Conservation (phyloP, 2,888 invertebrate species). For the Orthonevra nobilis region DNA sequence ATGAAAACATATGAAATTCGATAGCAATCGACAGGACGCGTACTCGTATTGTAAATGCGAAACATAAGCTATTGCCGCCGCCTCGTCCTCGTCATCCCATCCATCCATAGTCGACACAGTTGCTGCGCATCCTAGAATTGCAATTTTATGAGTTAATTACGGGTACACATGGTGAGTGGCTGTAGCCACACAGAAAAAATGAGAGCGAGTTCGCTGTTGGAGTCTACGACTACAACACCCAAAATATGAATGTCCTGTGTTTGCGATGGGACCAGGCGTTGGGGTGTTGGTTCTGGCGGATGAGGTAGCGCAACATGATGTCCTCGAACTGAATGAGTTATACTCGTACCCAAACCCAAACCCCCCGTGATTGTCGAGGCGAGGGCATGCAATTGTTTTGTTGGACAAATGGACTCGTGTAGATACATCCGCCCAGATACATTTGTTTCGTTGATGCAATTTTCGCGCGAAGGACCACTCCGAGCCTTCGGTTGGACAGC, state of each 20-base stretch:
- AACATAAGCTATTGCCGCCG: conserved; percentile 4
- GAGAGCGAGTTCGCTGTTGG: conserved; percentile 2
- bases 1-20: conserved; percentile 67
- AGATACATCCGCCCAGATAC: conserved; percentile 66
- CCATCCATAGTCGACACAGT: no score
- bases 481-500: conserved; percentile 22
- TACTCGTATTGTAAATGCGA: conserved; percentile 38
- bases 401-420: conserved; percentile 65
- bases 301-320: conserved; percentile 39
- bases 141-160: conserved; percentile 71
- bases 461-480: conserved; percentile 48
- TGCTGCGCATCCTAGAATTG: conserved; percentile 41
- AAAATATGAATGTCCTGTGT: conserved; percentile 44
- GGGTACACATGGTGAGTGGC: conserved; percentile 51
- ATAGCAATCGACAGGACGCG: conserved; percentile 64
- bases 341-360: conserved; percentile 1
- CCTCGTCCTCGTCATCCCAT: no score
- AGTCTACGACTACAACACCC: conserved; percentile 2
- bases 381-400: conserved; percentile 62
- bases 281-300: neutral
- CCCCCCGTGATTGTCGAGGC: neutral
- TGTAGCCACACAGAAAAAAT: conserved; percentile 22
- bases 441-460: conserved; percentile 68
- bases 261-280: neutral
- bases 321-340: conserved; percentile 60